Base-by-base conservation (phyloP, 2,113 vertebrate species). In the Heliornis fulica region DNA sequence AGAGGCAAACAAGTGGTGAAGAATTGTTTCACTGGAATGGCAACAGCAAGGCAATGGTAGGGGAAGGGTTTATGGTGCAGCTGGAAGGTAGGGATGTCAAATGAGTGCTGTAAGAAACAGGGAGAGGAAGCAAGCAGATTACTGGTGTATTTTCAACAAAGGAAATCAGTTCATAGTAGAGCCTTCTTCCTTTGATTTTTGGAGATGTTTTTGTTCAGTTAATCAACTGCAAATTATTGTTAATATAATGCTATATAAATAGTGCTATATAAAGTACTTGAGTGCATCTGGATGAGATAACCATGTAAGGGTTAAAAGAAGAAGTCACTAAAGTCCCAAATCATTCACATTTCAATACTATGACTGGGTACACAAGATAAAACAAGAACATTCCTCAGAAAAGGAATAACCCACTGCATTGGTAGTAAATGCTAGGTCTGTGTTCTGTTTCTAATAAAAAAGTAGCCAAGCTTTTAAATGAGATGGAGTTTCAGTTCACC, bases 391-490 rank as follows among this genome's bases (percentile, higher is more conserved):
- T 78, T 85, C 13, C 15, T 86, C 51, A 70, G 74, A 51, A 91
- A 78, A 87, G 21, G 6, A 89, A 41, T 63, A 84, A 66, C 32
- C 10, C 21, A 45, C 50, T 63, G n/a, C 25, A 29, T 4, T 38
- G 21, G 31, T 79, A 87, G 31, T 79, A 87, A 89, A 75, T 89
- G 36, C 32, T 93, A 81, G 83, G 38, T 41, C 54, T 53, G 17
- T 74, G 32, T 45, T 91, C 68, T 71, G 64, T 66, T 94, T 93
- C 56, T 74, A 40, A 78, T 89, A 70, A 70, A 91, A 94, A 75
- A 56, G 32, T 78, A 92, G 56, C 43, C 61, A 89, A 75, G 23
- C 8, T 71, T 79, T 84, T 75, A 48, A 82, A n/a, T 22, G 16
- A 56, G 38, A 11, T 78, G 60, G 69, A 91, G 82, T 85, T 89